These are phyloP conservation scores for Tachycineta bicolor DNA, from an alignment of 2,113 vertebrate species.

Conservation along the genomic window DNA sequence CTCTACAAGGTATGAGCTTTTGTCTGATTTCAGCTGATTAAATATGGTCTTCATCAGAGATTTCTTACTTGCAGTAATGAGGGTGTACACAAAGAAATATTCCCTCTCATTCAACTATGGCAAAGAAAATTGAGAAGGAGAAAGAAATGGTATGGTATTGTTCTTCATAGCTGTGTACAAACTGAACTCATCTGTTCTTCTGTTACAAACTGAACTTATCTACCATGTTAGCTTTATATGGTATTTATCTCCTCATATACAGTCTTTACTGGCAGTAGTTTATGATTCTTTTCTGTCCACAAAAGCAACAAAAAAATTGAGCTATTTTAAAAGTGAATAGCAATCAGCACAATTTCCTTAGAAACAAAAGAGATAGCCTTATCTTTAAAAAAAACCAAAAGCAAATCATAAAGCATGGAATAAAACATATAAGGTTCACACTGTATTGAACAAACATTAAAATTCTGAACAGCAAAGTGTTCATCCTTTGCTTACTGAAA, in stretches of 20 bases:
- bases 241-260: neutral
- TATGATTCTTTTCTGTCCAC: neutral
- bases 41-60: neutral
- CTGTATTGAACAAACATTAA: neutral
- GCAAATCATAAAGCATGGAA: neutral
- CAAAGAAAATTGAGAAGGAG: neutral
- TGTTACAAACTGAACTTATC: neutral
- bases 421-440: neutral
- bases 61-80: neutral
- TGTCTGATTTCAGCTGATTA: neutral
- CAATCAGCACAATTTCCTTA: neutral
- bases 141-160: neutral
- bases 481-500: neutral
- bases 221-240: neutral
- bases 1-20: neutral
- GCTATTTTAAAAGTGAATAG: neutral
- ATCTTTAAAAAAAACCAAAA: neutral
- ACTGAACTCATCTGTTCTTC: too few species aligned
- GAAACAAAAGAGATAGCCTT: fast-evolving
- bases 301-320: neutral
- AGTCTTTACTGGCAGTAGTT: neutral
- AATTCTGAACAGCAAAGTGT: neutral
- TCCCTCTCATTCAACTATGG: neutral
- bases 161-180: neutral
- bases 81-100: neutral